Conservation (phyloP, 2,113 vertebrate species). For the Megaceryle maxima region DNA sequence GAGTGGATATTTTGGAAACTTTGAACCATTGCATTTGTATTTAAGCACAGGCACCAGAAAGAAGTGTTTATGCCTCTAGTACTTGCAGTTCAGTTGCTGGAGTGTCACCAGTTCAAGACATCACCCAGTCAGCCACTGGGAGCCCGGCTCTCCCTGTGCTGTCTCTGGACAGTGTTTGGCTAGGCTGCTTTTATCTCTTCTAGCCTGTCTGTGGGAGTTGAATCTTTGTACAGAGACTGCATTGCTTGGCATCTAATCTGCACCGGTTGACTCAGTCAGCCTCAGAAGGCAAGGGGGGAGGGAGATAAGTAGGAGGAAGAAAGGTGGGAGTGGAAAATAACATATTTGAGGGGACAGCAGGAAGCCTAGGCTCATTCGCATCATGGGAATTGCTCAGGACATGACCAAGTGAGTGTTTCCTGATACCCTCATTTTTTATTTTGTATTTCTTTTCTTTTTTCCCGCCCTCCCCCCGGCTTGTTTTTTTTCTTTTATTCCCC, state of each 20-base stretch:
- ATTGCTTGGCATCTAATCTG: conserved; percentile 50
- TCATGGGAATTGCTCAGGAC: conserved; percentile 43
- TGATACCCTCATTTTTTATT: neutral
- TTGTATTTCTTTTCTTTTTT: no score
- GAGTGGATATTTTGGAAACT: neutral
- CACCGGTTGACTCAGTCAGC: conserved; percentile 20
- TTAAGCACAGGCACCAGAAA: neutral
- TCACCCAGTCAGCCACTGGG: neutral
- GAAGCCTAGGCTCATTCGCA: neutral
- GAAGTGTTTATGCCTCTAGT: neutral
- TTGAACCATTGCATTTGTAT: rapidly evolving
- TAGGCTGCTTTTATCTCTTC: conserved; percentile 48
- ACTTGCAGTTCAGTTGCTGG: neutral
- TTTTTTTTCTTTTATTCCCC: neutral
- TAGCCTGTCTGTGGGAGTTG: conserved; percentile 32
- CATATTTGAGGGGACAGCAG: conserved; percentile 46
- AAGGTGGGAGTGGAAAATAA: conserved; percentile 61
- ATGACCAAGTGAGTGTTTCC: conserved; percentile 35
- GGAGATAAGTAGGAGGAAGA: conserved; percentile 42
- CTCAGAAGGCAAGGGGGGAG: conserved; percentile 29
- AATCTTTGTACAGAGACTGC: conserved; percentile 21
- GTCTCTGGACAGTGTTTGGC: conserved; percentile 60
- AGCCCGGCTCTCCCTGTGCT: neutral
- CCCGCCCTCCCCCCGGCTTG: no score
- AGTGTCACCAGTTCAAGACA: neutral